A percentile compares a stretch with the other conserved stretches of the same genome.
Conservation (phyloP, 2,888 invertebrate species). For the Erannis defoliaria region DNA sequence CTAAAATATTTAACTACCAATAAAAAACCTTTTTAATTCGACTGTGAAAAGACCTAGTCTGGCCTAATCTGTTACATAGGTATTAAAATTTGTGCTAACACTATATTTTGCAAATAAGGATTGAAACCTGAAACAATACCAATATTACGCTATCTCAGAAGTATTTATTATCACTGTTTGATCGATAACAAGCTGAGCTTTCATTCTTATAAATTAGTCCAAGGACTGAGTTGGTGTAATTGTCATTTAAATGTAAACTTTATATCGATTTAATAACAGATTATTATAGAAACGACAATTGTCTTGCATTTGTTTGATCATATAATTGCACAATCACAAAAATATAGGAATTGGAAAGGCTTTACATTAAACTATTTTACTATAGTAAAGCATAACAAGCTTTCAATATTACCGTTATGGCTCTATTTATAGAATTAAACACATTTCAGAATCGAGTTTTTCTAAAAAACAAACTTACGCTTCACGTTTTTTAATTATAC, state of each 20-base stretch:
- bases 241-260: constrained; percentile 37
- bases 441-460: no score
- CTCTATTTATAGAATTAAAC: no score
- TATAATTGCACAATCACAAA: neutral
- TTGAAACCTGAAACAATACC: constrained; percentile 49
- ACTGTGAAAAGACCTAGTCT: no score
- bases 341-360: neutral
- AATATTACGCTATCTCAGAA: constrained; percentile 51
- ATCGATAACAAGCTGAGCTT: constrained; percentile 62
- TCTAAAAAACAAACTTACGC: no score
- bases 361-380: no score
- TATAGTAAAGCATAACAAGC: no score
- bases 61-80: no score
- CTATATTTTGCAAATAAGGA: constrained; percentile 25
- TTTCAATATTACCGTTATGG: no score
- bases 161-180: constrained; percentile 62
- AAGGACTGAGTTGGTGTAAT: constrained; percentile 56
- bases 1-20: no score
- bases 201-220: constrained; percentile 65
- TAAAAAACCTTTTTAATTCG: no score
- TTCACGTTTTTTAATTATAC: no score
- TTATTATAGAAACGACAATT: constrained; percentile 2
- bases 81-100: no score
- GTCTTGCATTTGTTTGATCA: neutral
- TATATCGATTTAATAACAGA: constrained; percentile 33